Base-by-base conservation (phyloP, 2,888 invertebrate species). In the Aelia acuminata region DNA sequence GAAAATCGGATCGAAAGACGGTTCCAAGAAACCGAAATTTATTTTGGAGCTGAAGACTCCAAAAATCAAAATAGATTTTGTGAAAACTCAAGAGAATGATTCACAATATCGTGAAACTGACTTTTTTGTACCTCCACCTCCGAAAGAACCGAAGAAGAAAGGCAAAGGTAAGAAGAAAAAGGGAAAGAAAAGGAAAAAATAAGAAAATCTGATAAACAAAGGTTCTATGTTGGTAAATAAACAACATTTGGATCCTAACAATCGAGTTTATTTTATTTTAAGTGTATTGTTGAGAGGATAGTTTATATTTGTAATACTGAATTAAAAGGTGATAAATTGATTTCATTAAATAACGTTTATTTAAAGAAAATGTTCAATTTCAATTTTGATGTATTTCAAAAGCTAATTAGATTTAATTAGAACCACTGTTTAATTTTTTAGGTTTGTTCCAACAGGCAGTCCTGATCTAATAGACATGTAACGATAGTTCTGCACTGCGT, bases 21-120 rank as follows among this genome's bases (percentile, higher is more conserved):
- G 35, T 43, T 53, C 50, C 4, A 53, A 86, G 18, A 86, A 86
- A 43, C 39, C 86, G 39, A 86, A 86, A 86, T 53, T 86, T 4
- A 57, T 57, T 63, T 43, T 86, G 43, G 35, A 57, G n/a, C 57
- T 86, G 15, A 57, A 86, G n/a, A 49, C 86, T 50, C 86, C 86
- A 18, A 49, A 39, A 63, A 57, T 57, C 4, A 85, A 85, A 50
- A 20, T 50, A 22, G 39, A 39, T 57, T 35, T 43, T 8, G 57
- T 43, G 18, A 57, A 22, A 39, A 75, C 75, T 20, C 75, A 75
- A 39, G 63, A 86, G 22, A 57, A 39, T 13, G 86, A 86, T n/a
- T 57, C 57, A 3, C 86, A 86, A 63, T 86, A 86, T 20, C 39
- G 35, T 13, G 57, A 43, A 22, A 49, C 35, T 22, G 86, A 86